Evolutionary conservation across 2,113 vertebrate genomes (phyloP).

Genomic region (Solea solea): DNA sequence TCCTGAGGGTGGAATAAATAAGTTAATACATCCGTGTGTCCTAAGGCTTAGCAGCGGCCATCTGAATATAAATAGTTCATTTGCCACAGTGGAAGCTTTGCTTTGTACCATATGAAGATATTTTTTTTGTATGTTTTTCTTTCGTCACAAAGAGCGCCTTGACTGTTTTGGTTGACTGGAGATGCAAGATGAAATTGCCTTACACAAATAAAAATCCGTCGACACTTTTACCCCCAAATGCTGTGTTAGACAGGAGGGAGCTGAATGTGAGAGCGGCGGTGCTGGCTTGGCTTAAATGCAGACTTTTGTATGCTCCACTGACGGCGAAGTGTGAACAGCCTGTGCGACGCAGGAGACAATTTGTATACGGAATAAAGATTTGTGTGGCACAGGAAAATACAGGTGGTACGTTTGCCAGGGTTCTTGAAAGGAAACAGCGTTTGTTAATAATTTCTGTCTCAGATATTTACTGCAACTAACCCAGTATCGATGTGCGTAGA

Average conservation of each 20-base stretch:
- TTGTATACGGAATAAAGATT: constrained; percentile 32
- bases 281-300: background rate
- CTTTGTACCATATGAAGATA: constrained; percentile 54
- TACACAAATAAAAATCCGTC: constrained; percentile 45
- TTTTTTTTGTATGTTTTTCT: constrained; percentile 39
- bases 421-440: constrained; percentile 18
- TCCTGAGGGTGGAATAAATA: constrained; percentile 62
- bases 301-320: constrained; percentile 13
- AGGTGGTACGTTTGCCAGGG: constrained; percentile 18
- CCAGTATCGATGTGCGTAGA: constrained; percentile 4
- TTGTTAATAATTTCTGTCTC: constrained; percentile 47
- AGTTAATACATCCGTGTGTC: constrained; percentile 70
- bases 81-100: constrained; percentile 37
- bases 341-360: constrained; percentile 19
- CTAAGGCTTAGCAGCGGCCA: constrained; percentile 60
- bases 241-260: constrained; percentile 22
- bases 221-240: constrained; percentile 27
- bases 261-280: background rate
- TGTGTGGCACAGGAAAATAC: constrained; percentile 20
- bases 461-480: constrained; percentile 24
- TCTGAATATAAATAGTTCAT: constrained; percentile 75
- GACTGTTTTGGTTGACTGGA: constrained; percentile 63
- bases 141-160: constrained; percentile 22
- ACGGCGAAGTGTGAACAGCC: constrained; percentile 27
- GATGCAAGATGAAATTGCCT: constrained; percentile 57